Conservation (phyloP, 2,797 vertebrate species). For the Sphenopsis melanotis region DNA sequence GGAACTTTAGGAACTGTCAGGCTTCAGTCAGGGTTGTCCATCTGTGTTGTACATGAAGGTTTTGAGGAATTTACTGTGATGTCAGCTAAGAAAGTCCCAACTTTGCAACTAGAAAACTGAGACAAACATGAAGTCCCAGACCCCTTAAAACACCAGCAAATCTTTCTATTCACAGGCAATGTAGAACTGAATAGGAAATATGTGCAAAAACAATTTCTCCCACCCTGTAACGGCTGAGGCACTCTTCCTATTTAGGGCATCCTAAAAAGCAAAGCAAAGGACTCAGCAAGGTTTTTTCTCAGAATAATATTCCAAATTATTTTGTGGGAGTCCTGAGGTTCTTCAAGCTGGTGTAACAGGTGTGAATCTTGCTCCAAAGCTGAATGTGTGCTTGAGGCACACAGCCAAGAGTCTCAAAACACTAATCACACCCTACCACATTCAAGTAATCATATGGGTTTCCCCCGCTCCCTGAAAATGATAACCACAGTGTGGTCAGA, state of each 20-base stretch:
- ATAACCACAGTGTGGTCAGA: background rate
- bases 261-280: background rate
- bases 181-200: background rate
- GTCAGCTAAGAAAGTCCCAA: background rate
- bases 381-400: background rate
- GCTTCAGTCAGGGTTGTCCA: background rate
- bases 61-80: rapidly evolving
- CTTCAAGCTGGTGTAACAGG: background rate
- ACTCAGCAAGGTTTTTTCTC: background rate
- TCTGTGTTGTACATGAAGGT: background rate
- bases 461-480: background rate
- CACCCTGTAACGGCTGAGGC: background rate
- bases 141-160: background rate
- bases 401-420: background rate
- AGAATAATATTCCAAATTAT: background rate
- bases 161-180: background rate
- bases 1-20: background rate
- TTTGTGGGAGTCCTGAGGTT: background rate
- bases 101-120: background rate
- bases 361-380: background rate
- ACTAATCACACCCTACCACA: background rate
- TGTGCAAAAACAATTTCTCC: background rate
- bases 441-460: background rate
- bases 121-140: background rate
- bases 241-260: background rate